These are phyloP conservation scores for Chymomyza fuscimana DNA, from an alignment of 2,888 invertebrate genomes.

Conservation along the genomic window DNA sequence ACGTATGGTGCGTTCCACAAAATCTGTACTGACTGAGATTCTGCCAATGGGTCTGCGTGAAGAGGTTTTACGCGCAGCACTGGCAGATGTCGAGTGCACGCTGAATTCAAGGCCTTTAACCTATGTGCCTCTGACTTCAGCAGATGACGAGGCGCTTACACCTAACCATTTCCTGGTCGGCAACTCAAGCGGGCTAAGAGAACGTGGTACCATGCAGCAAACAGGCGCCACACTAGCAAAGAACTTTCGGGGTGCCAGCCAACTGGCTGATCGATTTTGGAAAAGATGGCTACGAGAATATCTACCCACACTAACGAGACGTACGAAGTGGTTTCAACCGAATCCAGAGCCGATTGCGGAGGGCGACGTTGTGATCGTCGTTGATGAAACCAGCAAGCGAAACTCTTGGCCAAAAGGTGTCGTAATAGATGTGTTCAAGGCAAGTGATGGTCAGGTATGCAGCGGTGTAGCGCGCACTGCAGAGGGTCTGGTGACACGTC, in stretches of 20 bases:
- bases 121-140: background rate
- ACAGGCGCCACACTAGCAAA: no score
- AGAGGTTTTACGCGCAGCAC: background rate
- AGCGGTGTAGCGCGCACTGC: no score
- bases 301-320: slow-evolving; percentile 7
- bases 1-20: background rate
- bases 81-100: background rate
- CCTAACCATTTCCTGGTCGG: background rate
- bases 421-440: slow-evolving; percentile 8
- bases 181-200: no score
- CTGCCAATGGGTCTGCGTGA: background rate
- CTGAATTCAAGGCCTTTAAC: background rate
- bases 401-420: slow-evolving; percentile 10
- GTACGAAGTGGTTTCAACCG: slow-evolving; percentile 14
- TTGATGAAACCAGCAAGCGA: slow-evolving; percentile 9
- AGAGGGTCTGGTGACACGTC: no score
- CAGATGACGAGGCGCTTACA: background rate
- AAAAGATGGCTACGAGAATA: slow-evolving; percentile 9
- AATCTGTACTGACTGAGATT: background rate
- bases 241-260: no score
- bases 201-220: no score
- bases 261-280: background rate
- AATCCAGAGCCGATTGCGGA: background rate
- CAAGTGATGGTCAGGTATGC: background rate
- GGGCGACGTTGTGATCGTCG: slow-evolving; percentile 13